A percentile compares a stretch with the other conserved stretches of the same genome.
Conservation (phyloP, 2,113 vertebrate species). For the Argyrosomus japonicus region DNA sequence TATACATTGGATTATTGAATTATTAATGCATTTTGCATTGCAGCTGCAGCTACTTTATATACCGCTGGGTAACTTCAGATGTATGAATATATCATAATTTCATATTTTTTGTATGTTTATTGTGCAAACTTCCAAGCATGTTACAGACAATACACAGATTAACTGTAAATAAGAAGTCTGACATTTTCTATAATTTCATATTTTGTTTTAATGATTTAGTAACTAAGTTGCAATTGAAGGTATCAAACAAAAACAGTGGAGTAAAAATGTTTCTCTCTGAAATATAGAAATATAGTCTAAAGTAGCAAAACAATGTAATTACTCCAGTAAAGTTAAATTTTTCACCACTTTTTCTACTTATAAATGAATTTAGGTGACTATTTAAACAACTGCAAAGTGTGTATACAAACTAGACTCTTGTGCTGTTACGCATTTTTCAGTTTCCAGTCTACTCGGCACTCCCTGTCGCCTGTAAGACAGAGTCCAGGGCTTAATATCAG, state of each 20-base stretch:
- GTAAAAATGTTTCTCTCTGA: too few species aligned
- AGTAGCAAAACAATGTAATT: neutral
- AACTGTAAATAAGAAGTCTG: too few species aligned
- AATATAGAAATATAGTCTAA: neutral
- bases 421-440: neutral
- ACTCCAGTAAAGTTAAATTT: too few species aligned
- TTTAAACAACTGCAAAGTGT: neutral
- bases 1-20: too few species aligned
- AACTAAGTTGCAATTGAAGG: neutral
- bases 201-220: neutral
- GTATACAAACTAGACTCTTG: too few species aligned
- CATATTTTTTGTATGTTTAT: too few species aligned
- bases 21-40: too few species aligned
- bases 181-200: too few species aligned
- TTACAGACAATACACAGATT: too few species aligned
- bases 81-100: neutral
- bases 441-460: neutral
- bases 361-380: neutral
- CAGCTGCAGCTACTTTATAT: too few species aligned
- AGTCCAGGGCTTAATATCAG: neutral
- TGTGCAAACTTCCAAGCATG: too few species aligned
- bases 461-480: constrained; percentile 32
- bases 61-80: too few species aligned
- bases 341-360: neutral
- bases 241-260: neutral